Conservation (phyloP, 2,888 invertebrate genomes). For the Nasonia oneida region DNA sequence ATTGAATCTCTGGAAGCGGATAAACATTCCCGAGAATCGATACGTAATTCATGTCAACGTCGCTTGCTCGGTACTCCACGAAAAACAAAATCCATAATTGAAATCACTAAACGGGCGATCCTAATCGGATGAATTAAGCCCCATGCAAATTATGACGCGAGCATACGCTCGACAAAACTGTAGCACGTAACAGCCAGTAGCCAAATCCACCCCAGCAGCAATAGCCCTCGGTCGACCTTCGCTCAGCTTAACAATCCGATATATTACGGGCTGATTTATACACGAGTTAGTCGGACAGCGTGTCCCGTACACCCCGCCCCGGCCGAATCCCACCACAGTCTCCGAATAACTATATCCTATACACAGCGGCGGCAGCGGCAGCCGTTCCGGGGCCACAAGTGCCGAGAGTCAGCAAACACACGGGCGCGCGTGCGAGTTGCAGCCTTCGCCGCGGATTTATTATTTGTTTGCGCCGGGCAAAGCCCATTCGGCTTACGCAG, state of each 20-base stretch:
- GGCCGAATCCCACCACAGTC: neutral
- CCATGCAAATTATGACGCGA: neutral
- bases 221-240: constrained; percentile 1
- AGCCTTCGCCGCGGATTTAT: constrained; percentile 58
- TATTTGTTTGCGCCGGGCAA: constrained; percentile 63
- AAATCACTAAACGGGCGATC: neutral
- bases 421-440: neutral
- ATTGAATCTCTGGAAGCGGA: neutral
- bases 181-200: too few species aligned
- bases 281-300: neutral
- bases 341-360: neutral
- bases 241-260: constrained; percentile 18
- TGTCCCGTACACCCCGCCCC: neutral
- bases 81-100: neutral
- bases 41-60: too few species aligned
- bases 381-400: constrained; percentile 6
- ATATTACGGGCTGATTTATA: constrained; percentile 22
- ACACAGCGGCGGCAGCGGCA: neutral
- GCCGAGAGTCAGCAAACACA: constrained; percentile 18
- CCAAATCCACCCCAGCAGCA: neutral
- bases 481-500: constrained; percentile 53
- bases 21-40: neutral
- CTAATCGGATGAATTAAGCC: neutral
- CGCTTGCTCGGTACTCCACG: too few species aligned
- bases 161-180: neutral